Percentiles rank a stretch among this genome's conserved stretches.
Evolutionary conservation across 2,113 vertebrate genomes (phyloP).

Genomic region (Uria aalge): DNA sequence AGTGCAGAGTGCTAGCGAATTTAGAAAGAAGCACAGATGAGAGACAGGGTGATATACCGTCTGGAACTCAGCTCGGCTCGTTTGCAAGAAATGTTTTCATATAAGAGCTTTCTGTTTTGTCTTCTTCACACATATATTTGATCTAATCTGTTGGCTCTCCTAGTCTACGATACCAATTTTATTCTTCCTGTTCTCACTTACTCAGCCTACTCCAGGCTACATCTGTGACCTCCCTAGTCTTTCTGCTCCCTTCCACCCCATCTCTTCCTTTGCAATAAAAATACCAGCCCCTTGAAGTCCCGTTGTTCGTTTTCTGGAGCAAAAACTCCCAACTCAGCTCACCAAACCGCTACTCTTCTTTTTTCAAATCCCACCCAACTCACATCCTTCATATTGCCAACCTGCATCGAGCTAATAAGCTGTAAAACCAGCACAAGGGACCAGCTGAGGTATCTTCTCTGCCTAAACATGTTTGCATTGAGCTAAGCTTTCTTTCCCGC

Average conservation of each 20-base stretch:
- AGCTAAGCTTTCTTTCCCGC: not conserved
- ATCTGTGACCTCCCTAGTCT: not conserved
- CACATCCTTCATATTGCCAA: not conserved
- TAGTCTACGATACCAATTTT: not conserved
- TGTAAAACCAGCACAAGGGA: not conserved
- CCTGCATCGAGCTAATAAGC: not conserved
- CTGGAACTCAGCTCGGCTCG: not conserved
- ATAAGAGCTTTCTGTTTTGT: constrained; percentile 26
- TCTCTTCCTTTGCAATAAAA: not conserved
- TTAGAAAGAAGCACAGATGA: not conserved
- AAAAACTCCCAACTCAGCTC: not conserved
- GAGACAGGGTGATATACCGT: not conserved
- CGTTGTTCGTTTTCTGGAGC: not conserved
- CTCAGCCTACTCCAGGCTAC: not conserved
- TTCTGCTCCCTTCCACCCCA: not conserved
- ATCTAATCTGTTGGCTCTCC: constrained; percentile 24
- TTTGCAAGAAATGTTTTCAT: not conserved
- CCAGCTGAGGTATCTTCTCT: not conserved
- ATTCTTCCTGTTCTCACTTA: constrained; percentile 37
- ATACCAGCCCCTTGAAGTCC: not conserved
- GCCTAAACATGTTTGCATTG: not conserved
- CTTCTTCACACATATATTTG: constrained; percentile 33
- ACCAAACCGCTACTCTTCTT: not conserved
- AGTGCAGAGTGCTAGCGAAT: not conserved
- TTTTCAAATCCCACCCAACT: not conserved